Evolutionary conservation across 2,113 vertebrate species (phyloP).

Genomic region (Pelobates fuscus): DNA sequence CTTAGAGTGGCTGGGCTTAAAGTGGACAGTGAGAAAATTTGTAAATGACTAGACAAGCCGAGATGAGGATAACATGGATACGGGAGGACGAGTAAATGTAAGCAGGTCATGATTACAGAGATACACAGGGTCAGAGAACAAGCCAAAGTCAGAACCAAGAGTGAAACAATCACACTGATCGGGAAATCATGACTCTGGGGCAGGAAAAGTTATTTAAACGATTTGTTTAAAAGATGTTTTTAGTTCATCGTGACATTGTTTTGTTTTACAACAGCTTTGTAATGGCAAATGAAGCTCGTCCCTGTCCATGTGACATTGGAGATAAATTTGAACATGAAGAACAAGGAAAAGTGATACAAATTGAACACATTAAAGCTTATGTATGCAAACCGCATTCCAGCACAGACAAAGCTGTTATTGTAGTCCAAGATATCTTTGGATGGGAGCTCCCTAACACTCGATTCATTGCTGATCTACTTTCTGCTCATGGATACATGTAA

Average conservation of each 20-base stretch:
- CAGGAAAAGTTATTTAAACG: too few relatives aligned
- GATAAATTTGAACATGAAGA: constrained; percentile 76
- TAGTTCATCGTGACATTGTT: background rate
- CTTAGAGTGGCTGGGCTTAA: too few relatives aligned
- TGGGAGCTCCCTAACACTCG: constrained; percentile 88
- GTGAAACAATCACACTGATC: too few relatives aligned
- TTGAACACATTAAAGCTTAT: constrained; percentile 82
- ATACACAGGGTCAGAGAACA: too few relatives aligned
- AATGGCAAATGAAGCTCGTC: constrained; percentile 86
- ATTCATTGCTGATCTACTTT: constrained; percentile 87
- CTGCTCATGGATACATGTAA: constrained; percentile 84
- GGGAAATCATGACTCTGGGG: too few relatives aligned
- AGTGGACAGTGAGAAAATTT: too few relatives aligned
- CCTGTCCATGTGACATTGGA: constrained; percentile 84
- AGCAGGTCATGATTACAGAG: too few relatives aligned
- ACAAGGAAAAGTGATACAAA: constrained; percentile 79
- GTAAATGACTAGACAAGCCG: too few relatives aligned
- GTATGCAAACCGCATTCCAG: constrained; percentile 68
- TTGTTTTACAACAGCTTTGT: constrained; percentile 27
- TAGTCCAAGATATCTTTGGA: constrained; percentile 89
- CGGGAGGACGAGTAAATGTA: too few relatives aligned
- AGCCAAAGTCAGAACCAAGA: too few relatives aligned
- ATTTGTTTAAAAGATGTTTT: too few relatives aligned
- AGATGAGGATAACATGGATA: too few relatives aligned
- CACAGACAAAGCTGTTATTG: constrained; percentile 81